A percentile compares a stretch with the other conserved stretches of the same genome.
phyloP scores from a whole-genome alignment of 2,113 vertebrate genomes.

The Hystrix brachyura region DNA sequence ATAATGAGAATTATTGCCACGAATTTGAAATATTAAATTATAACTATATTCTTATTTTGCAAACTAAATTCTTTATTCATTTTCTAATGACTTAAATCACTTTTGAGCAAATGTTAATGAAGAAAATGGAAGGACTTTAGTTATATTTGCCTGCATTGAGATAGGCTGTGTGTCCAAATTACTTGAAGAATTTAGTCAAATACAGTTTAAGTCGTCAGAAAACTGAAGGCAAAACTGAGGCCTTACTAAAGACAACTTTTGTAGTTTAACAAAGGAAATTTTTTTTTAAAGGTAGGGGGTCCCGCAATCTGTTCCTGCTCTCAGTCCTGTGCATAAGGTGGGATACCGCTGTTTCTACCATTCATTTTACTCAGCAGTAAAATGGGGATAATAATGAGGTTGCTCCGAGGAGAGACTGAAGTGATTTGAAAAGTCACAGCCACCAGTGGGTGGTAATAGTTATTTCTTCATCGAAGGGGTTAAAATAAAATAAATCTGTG shows the following conservation, averaged over 20 bases:
- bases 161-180: neutral
- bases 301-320: neutral
- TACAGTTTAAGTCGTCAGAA: neutral
- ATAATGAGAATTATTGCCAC: neutral
- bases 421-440: slow-evolving; percentile 37
- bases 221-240: slow-evolving; percentile 38
- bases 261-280: neutral
- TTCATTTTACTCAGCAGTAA: slow-evolving; percentile 3
- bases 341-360: neutral
- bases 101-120: slow-evolving; percentile 45
- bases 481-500: slow-evolving; percentile 78
- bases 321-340: neutral
- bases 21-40: slow-evolving; percentile 46
- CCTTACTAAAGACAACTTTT: slow-evolving; percentile 11
- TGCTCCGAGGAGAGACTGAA: slow-evolving; percentile 1
- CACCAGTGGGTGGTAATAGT: neutral
- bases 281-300: neutral
- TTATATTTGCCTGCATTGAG: neutral
- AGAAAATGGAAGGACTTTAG: slow-evolving; percentile 35
- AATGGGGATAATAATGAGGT: neutral
- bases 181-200: slow-evolving; percentile 19
- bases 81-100: slow-evolving; percentile 37
- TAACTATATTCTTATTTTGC: slow-evolving; percentile 52
- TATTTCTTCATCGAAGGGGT: slow-evolving; percentile 69
- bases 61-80: slow-evolving; percentile 34